Conservation (phyloP, 1,140 invertebrate species). For the Harpegnathos saltator region DNA sequence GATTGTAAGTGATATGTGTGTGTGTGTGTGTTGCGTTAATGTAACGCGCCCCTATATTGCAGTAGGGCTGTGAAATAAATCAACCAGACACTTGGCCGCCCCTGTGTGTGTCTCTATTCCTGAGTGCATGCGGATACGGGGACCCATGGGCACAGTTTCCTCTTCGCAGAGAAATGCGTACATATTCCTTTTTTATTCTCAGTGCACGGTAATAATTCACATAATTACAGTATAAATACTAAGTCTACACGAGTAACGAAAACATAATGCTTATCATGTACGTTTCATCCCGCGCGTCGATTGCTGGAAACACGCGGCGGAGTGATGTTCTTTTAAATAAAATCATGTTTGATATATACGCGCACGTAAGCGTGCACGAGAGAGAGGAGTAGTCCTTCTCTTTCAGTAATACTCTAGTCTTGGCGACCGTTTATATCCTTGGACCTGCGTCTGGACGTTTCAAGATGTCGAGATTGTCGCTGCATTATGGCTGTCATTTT, state of each 20-base stretch:
- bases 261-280: conserved; percentile 26
- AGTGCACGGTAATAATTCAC: conserved; percentile 37
- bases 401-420: too few species aligned
- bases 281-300: not conserved
- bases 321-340: conserved; percentile 17
- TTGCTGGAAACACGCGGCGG: conserved; percentile 3
- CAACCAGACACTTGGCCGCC: conserved; percentile 71
- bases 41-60: conserved; percentile 71
- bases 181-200: conserved; percentile 57
- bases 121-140: conserved; percentile 17
- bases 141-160: conserved; percentile 1
- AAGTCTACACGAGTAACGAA: conserved; percentile 41
- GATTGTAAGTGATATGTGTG: conserved; percentile 72
- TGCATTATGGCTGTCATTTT: not conserved
- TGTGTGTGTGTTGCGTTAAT: conserved; percentile 71
- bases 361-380: not conserved
- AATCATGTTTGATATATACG: conserved; percentile 13
- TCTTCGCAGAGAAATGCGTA: conserved; percentile 48
- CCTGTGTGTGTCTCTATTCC: conserved; percentile 55
- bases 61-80: conserved; percentile 74
- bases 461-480: not conserved
- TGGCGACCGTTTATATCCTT: not conserved
- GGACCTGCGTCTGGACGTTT: not conserved
- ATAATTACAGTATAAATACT: conserved; percentile 65
- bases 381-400: not conserved